Evolutionary conservation across 2,113 vertebrate genomes (phyloP).

Genomic region (Ophthalmolycus amberensis): DNA sequence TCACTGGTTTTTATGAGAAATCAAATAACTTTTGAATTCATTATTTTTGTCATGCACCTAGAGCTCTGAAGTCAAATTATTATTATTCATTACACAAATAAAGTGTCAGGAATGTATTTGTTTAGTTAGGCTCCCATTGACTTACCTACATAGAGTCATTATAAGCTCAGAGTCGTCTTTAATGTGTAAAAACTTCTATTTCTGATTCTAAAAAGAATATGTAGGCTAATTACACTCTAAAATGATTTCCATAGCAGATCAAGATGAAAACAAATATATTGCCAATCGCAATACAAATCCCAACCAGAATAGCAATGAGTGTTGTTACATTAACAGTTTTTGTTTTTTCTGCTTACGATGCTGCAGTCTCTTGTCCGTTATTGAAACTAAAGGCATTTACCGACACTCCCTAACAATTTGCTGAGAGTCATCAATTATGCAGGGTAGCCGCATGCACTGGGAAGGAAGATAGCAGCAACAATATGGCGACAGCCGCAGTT

Average conservation of each 20-base stretch:
- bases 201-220: background rate
- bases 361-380: conserved; percentile 79
- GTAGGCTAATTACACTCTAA: background rate
- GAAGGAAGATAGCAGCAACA: conserved; percentile 88
- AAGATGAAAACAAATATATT: conserved; percentile 3
- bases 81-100: background rate
- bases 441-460: conserved; percentile 86
- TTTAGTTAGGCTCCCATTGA: background rate
- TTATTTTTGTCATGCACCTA: background rate
- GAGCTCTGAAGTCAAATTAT: background rate
- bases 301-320: conserved; percentile 29
- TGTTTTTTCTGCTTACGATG: conserved; percentile 68
- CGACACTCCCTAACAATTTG: conserved; percentile 88
- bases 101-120: background rate
- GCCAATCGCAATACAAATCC: background rate
- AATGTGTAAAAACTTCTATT: background rate
- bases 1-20: background rate
- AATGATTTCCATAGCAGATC: background rate
- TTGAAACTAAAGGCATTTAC: conserved; percentile 78
- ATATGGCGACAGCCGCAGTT: conserved; percentile 97
- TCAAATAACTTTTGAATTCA: background rate
- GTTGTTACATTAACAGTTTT: conserved; percentile 23
- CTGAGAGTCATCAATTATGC: conserved; percentile 92
- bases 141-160: background rate
- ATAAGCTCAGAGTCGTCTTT: background rate